Base-by-base conservation (phyloP, 2,113 vertebrate species). In the Lampris megalopsis region DNA sequence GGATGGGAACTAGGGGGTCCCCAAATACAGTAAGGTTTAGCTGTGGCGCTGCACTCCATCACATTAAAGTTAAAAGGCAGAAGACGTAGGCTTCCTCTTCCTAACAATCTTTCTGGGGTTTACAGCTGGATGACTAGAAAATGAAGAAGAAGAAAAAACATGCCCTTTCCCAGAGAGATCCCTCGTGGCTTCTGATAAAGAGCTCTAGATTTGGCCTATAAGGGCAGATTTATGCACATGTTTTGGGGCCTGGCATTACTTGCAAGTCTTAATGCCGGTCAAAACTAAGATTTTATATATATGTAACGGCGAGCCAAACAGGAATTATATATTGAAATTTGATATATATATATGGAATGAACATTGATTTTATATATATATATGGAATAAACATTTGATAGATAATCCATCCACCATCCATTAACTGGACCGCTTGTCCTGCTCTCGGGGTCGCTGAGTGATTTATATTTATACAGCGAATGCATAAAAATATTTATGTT, bases 101-200 rank as follows among this genome's bases (percentile, higher is more conserved):
- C 43, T 77, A 74, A 79, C 64, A 81, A 73, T 71, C 49, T 43
- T 81, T 59, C 66, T 54, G 47, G 58, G 77, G 64, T 82, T 87
- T 82, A 71, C 64, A 70, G 75, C 72, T 65, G 68, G 64, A 75
- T 81, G 63, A 66, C 47, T 49, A 68, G 71, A 79, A 76, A 84
- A 79, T 50, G 73, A 86, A 73, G 24, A 24, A 24, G 24, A 24
- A 24, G 24, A 24, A 70, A 71, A 86, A 66, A 79, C 68, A 75
- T 81, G 62, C 58, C 68, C 62, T 73, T 89, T 87, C 83, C 73
- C 70, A 85, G 83, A 88, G 88, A 81, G 66, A 73, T 76, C 71
- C 61, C 61, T 71, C 68, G 79, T 79, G 82, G 72, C 63, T 59
- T 77, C 71, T 65, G 68, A 86, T 89, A 81, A 89, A 73, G 73